Base-by-base conservation (phyloP, 2,888 invertebrate genomes). In the Chelonus formosanus region DNA sequence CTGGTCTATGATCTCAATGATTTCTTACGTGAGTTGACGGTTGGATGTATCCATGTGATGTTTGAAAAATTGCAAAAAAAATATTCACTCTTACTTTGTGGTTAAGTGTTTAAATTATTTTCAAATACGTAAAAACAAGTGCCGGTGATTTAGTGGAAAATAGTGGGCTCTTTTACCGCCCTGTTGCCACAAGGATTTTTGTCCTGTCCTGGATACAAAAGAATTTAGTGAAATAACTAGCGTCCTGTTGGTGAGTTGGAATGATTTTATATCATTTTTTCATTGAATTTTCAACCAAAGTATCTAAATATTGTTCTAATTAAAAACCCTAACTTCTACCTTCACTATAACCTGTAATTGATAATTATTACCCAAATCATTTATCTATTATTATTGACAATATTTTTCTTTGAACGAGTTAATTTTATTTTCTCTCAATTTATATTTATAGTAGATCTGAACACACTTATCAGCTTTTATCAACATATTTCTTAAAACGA, bases 121-220 rank as follows among this genome's bases (percentile, higher is more conserved):
- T 50, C n/a, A 36, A 63, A 7, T 66, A 70, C 70, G 58, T 55
- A 52, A 64, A 68, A 64, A 53, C 60, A 63, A 68, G 70, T 72
- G 70, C 53, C 64, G 55, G 70, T 71, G 74, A 69, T 69, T 71
- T 71, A 69, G 71, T 71, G 69, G 70, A 71, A 72, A 70, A 73
- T 68, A 66, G 67, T 63, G 64, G 63, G 63, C 70, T 64, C 44
- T 61, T 54, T 52, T 50, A 67, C 69, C 74, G 73, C 73, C 73
- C 71, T 76, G 71, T 74, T 74, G 70, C 69, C 76, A 75, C 73
- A 74, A 77, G 76, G 73, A 77, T 76, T 74, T 75, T 73, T 71
- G 20, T 75, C 69, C 71, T 71, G 71, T 70, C 67, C 20, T 59
- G 75, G 74, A 74, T 73, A 75, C 77, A 76, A 76, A 76, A 76